Percentiles rank a stretch among this genome's conserved stretches.
These are phyloP conservation scores for Halocynthia roretzi DNA, from an alignment of 23 tunicate species.

Conservation along the genomic window DNA sequence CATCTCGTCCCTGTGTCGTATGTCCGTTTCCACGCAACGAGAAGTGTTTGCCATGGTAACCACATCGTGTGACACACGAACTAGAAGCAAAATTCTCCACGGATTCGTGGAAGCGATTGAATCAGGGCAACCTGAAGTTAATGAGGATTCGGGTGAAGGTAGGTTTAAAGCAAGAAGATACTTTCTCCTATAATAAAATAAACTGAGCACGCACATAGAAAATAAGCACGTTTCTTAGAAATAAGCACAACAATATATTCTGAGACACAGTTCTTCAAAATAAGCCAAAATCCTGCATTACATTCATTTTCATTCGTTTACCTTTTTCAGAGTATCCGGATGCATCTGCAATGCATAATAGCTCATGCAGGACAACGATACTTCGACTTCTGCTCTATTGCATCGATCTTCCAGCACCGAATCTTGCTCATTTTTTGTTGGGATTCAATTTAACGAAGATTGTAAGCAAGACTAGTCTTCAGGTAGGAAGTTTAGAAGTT, in stretches of 20 bases:
- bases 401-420: slow-evolving; percentile 59
- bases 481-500: slow-evolving; percentile 17
- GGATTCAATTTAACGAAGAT: slow-evolving; percentile 58
- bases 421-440: slow-evolving; percentile 53
- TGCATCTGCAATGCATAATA: slow-evolving; percentile 7
- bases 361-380: slow-evolving; percentile 31
- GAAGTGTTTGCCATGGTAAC: slow-evolving; percentile 43
- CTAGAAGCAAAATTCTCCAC: slow-evolving; percentile 44
- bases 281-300: too few species aligned
- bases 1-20: slow-evolving; percentile 55
- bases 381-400: slow-evolving; percentile 59
- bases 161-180: too few species aligned
- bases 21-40: slow-evolving; percentile 44
- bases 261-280: too few species aligned
- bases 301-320: too few species aligned
- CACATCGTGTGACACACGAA: slow-evolving; percentile 28
- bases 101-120: slow-evolving; percentile 89
- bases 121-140: slow-evolving; percentile 15
- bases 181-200: too few species aligned
- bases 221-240: too few species aligned
- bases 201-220: too few species aligned
- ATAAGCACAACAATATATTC: too few species aligned
- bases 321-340: slow-evolving; percentile 8
- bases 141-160: slow-evolving; percentile 18
- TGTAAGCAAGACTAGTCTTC: slow-evolving; percentile 38